A percentile compares a stretch with the other conserved stretches of the same genome.
Conservation (phyloP, 2,797 vertebrate genomes). For the Passerculus sandwichensis region DNA sequence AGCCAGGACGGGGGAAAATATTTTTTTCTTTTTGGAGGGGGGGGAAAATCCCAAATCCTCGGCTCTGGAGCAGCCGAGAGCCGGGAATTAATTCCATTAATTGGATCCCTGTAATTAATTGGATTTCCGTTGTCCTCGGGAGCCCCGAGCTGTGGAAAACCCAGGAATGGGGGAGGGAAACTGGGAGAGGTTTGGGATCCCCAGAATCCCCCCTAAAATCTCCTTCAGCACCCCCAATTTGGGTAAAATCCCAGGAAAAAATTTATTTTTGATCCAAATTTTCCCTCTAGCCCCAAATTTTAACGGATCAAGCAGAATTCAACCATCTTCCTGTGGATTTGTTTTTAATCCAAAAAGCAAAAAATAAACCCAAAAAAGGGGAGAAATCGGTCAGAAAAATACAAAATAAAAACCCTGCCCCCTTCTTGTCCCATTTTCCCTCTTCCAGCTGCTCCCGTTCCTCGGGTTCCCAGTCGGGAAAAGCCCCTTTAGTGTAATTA, state of each 20-base stretch:
- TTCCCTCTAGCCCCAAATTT: no score
- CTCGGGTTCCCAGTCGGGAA: slow-evolving; percentile 50
- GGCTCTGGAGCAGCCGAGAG: background rate
- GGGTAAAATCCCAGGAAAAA: background rate
- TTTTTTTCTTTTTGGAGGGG: background rate
- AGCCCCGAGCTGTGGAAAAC: background rate
- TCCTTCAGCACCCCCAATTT: background rate
- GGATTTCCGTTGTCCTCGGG: background rate
- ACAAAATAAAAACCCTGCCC: fast-evolving
- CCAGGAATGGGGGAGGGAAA: background rate
- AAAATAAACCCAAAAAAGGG: background rate
- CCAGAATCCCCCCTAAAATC: background rate
- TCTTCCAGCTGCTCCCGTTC: slow-evolving; percentile 49
- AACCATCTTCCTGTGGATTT: background rate
- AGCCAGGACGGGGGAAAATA: background rate
- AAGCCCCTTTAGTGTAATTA: slow-evolving; percentile 91
- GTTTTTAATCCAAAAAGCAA: background rate
- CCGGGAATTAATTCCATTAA: background rate
- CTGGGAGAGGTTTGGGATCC: background rate
- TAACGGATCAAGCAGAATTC: fast-evolving
- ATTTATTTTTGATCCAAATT: fast-evolving
- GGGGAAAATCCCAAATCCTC: background rate
- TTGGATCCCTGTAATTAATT: background rate
- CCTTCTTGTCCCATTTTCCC: background rate
- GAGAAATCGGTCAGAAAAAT: background rate